These are phyloP conservation scores for Salvator merianae DNA, from an alignment of 2,113 vertebrate species.

Conservation along the genomic window DNA sequence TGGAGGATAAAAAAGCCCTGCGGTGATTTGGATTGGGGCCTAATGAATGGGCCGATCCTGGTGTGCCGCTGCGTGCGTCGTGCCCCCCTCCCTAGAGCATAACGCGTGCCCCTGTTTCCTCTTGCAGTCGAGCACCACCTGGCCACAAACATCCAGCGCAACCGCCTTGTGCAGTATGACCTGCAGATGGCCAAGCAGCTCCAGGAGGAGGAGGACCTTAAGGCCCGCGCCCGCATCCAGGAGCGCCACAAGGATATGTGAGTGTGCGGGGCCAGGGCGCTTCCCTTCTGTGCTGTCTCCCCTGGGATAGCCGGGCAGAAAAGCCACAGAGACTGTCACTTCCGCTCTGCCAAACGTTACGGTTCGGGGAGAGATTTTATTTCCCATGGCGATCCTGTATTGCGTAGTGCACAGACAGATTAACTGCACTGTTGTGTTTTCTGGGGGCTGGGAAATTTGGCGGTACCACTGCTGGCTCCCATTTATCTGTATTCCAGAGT, in stretches of 20 bases:
- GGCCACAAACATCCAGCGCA: constrained; percentile 93
- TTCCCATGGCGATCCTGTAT: too few species aligned
- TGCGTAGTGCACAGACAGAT: too few species aligned
- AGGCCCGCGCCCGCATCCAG: constrained; percentile 82
- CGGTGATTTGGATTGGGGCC: too few species aligned
- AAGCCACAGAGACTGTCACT: too few species aligned
- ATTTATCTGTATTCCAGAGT: too few species aligned
- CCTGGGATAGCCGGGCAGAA: neutral
- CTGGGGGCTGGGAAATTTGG: too few species aligned
- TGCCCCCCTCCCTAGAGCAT: neutral
- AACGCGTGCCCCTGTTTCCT: constrained; percentile 38
- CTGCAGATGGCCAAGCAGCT: constrained; percentile 92
- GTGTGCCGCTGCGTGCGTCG: neutral
- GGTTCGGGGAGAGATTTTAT: too few species aligned
- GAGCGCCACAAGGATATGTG: constrained; percentile 85
- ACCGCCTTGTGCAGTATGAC: constrained; percentile 92
- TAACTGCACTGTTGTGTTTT: too few species aligned
- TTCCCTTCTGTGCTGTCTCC: neutral
- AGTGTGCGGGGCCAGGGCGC: constrained; percentile 56
- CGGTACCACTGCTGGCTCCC: too few species aligned
- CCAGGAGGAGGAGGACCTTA: constrained; percentile 91
- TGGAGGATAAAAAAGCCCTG: too few species aligned
- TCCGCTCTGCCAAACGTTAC: too few species aligned
- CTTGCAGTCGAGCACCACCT: constrained; percentile 93
- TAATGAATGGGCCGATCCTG: neutral